Evolutionary conservation across 2,888 invertebrate species (phyloP), one percentile per base, ranked within the genome.

Genomic region (Synanthedon vespiformis): DNA sequence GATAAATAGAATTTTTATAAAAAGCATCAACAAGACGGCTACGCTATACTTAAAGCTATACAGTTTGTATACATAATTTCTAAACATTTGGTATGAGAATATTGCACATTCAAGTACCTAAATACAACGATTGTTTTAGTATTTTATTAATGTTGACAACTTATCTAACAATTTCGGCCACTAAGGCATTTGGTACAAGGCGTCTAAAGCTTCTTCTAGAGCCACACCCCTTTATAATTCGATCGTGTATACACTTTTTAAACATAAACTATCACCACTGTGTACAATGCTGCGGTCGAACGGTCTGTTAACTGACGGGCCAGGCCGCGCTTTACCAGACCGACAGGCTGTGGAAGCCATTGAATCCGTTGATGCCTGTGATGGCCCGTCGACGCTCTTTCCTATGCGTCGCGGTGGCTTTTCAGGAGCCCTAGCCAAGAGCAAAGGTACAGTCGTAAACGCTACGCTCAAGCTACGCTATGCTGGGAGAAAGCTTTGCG

Each of bases 11-110:
- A 72, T 85, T 82, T 84, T 80, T 80, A 82, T 83, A 83, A 85
- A 83, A 86, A 86, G 84, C 86, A 74, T 84, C 76, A 86, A 86
- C 86, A 83, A 84, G 84, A 85, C 84, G 78, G 75, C 86, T 85
- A 85, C 79, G 63, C 83, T 84, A 83, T 76, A 65, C 72, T 86
- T 85, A 85, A 82, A 84, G 82, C 84, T 86, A 85, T 78, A 85
- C 75, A 80, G 60, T 83, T 83, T 86, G 86, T 86, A 85, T 86
- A 86, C 78, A 81, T 84, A 84, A 77, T 74, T 75, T 82, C 84
- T 84, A 84, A 83, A 84, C 64, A 76, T 73, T 83, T 77, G 74
- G 77, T 85, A 85, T 72, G 84, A 85, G 83, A 84, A 84, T 85
- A 85, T 83, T 84, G 82, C 86, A 85, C 82, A 74, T 75, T 68